phyloP scores from a whole-genome alignment of 2,797 vertebrate species.

The Labroides dimidiatus region DNA sequence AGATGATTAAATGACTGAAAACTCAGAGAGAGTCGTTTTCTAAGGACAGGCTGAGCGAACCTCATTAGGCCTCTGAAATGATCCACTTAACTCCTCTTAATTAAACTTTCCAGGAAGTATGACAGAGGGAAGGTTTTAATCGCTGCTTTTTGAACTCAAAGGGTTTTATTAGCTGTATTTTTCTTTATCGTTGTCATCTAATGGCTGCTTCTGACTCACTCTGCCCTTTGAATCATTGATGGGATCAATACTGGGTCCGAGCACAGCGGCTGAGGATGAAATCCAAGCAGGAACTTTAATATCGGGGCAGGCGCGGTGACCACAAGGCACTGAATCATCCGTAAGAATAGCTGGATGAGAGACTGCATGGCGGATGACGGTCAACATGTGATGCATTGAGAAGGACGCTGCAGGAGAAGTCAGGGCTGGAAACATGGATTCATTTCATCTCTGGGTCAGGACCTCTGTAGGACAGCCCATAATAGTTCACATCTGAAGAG shows the following conservation, averaged over 20 bases:
- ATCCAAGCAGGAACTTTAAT: conserved; percentile 65
- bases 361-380: conserved; percentile 62
- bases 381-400: conserved; percentile 50
- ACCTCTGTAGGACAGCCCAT: conserved; percentile 23
- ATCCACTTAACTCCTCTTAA: conserved; percentile 22
- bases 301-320: conserved; percentile 53
- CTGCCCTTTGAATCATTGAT: conserved; percentile 78
- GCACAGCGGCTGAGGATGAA: conserved; percentile 69
- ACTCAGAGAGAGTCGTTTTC: not conserved
- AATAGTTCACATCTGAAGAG: conserved; percentile 22
- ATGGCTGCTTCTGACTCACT: conserved; percentile 54
- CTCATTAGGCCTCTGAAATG: conserved; percentile 12
- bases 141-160: conserved; percentile 27
- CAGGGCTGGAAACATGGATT: conserved; percentile 43
- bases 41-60: conserved; percentile 20
- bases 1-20: conserved; percentile 19
- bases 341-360: conserved; percentile 64
- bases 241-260: conserved; percentile 72
- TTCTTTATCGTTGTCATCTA: conserved; percentile 54
- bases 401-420: conserved; percentile 25
- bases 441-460: conserved; percentile 46
- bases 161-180: conserved; percentile 31
- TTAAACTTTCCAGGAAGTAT: conserved; percentile 24
- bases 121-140: not conserved
- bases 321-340: conserved; percentile 70